Percentiles rank a stretch among this genome's conserved stretches.
These are phyloP conservation scores for Hirtodrosophila histrioides DNA, from an alignment of 2,888 invertebrate species.

Conservation along the genomic window DNA sequence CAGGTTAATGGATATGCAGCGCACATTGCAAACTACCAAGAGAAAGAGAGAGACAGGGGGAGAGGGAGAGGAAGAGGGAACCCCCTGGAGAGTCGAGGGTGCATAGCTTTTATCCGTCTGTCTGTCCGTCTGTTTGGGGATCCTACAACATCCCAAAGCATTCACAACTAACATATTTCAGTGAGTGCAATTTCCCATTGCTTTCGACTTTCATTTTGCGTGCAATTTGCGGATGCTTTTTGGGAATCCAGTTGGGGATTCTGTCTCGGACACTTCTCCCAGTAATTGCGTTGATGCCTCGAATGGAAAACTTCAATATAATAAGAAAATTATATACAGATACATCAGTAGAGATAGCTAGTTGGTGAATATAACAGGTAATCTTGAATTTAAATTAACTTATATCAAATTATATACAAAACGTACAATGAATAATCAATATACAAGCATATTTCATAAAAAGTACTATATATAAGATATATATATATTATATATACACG, in stretches of 20 bases:
- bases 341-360: no score
- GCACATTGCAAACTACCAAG: slow-evolving; percentile 48
- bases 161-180: slow-evolving; percentile 29
- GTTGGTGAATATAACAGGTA: no score
- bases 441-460: no score
- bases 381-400: no score
- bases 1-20: slow-evolving; percentile 61
- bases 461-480: no score
- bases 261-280: background rate
- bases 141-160: slow-evolving; percentile 8
- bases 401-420: no score
- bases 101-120: slow-evolving; percentile 11
- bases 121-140: slow-evolving; percentile 3
- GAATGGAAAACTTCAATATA: background rate
- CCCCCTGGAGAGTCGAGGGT: slow-evolving; percentile 16
- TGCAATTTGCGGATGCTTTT: slow-evolving; percentile 38
- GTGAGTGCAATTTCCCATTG: slow-evolving; percentile 16
- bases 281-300: background rate
- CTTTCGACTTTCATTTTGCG: slow-evolving; percentile 14
- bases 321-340: no score
- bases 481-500: no score
- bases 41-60: background rate
- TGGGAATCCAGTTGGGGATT: slow-evolving; percentile 28
- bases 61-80: background rate
- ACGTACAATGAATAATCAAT: no score